These are phyloP conservation scores for Caranx melampygus DNA, from an alignment of 2,113 vertebrate genomes.

Conservation along the genomic window DNA sequence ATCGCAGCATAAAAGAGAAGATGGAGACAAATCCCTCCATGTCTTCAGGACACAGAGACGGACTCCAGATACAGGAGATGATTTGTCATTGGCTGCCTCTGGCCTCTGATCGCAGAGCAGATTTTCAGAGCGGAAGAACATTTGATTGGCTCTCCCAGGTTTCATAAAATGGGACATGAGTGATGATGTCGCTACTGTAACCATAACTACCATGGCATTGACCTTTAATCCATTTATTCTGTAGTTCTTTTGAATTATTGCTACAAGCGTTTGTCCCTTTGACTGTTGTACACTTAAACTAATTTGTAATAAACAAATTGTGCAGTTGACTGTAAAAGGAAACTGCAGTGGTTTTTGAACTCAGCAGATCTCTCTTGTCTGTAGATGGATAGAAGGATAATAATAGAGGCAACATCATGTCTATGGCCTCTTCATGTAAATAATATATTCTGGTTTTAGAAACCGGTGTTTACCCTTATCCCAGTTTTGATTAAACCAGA, in stretches of 20 bases:
- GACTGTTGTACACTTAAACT: not conserved
- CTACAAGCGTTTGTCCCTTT: not conserved
- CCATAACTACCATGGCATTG: not conserved
- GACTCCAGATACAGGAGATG: conserved; percentile 40
- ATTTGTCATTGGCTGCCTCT: conserved; percentile 46
- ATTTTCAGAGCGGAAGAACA: conserved; percentile 41
- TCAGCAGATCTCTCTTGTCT: no score
- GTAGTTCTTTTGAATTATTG: not conserved
- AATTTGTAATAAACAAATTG: conserved; percentile 5
- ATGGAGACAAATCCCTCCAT: conserved; percentile 59
- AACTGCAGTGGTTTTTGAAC: not conserved
- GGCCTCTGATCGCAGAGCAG: conserved; percentile 40
- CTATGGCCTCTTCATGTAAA: no score
- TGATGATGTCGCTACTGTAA: conserved; percentile 10
- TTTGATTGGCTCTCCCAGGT: conserved; percentile 48
- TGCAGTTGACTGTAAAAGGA: not conserved
- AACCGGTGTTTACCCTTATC: no score
- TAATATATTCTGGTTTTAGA: no score
- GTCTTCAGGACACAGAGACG: conserved; percentile 49
- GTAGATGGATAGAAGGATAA: no score
- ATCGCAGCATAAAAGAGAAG: conserved; percentile 51
- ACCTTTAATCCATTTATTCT: conserved; percentile 11
- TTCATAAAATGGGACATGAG: conserved; percentile 41
- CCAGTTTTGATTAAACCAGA: no score
- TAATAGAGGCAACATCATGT: no score